Evolutionary conservation across 2,113 vertebrate species (phyloP).

Genomic region (Plecotus auritus): DNA sequence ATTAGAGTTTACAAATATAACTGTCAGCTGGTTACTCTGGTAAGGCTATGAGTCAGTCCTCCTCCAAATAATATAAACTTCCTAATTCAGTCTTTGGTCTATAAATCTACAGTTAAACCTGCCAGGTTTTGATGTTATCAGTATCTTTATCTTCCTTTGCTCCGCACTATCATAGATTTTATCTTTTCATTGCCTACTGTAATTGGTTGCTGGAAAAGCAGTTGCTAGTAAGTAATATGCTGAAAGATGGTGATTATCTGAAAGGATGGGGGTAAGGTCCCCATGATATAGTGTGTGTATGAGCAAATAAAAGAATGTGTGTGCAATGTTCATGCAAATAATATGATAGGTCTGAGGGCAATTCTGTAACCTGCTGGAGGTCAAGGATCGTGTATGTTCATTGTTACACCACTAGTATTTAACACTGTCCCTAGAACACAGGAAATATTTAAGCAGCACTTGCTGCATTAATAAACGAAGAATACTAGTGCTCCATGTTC

Average conservation of each 20-base stretch:
- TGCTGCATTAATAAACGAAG: background rate
- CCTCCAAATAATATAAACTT: conserved; percentile 19
- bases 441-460: background rate
- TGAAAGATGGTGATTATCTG: background rate
- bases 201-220: background rate
- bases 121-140: conserved; percentile 23
- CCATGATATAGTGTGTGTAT: background rate
- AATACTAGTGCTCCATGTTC: background rate
- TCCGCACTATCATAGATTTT: background rate
- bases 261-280: background rate
- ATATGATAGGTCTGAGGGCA: background rate
- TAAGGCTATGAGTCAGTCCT: conserved; percentile 20
- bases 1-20: conserved; percentile 34
- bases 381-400: background rate
- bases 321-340: background rate
- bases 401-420: background rate
- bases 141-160: conserved; percentile 47
- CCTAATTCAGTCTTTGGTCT: conserved; percentile 1
- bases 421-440: background rate
- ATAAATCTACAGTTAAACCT: background rate
- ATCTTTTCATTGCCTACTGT: background rate
- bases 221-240: background rate
- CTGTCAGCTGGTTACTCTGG: conserved; percentile 29
- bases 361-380: background rate
- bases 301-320: background rate